These are phyloP conservation scores for Aphidius gifuensis DNA, from an alignment of 1,140 invertebrate genomes.

Conservation along the genomic window DNA sequence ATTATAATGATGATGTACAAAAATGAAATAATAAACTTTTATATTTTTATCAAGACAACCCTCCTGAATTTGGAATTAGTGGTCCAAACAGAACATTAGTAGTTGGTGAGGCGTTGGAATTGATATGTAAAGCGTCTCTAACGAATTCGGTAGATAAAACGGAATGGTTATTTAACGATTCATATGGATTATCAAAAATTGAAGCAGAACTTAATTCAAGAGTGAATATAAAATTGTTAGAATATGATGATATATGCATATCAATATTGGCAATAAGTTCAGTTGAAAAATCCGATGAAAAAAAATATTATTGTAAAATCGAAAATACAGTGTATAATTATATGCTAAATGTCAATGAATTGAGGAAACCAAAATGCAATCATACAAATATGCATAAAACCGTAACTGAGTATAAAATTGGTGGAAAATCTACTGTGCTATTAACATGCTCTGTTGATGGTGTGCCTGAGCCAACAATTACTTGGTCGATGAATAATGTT, in stretches of 20 bases:
- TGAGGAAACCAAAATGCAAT: too few relatives aligned
- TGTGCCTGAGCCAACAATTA: too few relatives aligned
- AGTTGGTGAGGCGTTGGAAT: constrained; percentile 53
- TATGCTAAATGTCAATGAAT: too few relatives aligned
- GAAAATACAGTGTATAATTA: neutral
- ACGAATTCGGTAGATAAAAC: constrained; percentile 55
- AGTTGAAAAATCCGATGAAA: constrained; percentile 31
- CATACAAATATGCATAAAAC: too few relatives aligned
- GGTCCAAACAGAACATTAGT: constrained; percentile 46
- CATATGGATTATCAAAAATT: too few relatives aligned
- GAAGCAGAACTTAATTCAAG: constrained; percentile 23
- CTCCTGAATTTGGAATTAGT: constrained; percentile 48
- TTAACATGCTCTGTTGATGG: too few relatives aligned
- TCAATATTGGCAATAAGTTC: constrained; percentile 34
- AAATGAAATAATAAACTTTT: neutral
- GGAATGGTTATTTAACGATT: too few relatives aligned
- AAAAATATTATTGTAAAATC: constrained; percentile 37
- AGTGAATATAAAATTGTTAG: constrained; percentile 19
- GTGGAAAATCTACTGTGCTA: too few relatives aligned
- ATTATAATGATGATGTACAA: constrained; percentile 36
- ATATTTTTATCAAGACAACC: constrained; percentile 42
- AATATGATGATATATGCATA: constrained; percentile 36
- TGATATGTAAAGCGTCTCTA: constrained; percentile 58
- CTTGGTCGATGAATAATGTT: too few relatives aligned
- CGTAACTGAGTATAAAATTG: too few relatives aligned